Base-by-base conservation (phyloP, 2,113 vertebrate genomes). In the Hyperoodon ampullatus region DNA sequence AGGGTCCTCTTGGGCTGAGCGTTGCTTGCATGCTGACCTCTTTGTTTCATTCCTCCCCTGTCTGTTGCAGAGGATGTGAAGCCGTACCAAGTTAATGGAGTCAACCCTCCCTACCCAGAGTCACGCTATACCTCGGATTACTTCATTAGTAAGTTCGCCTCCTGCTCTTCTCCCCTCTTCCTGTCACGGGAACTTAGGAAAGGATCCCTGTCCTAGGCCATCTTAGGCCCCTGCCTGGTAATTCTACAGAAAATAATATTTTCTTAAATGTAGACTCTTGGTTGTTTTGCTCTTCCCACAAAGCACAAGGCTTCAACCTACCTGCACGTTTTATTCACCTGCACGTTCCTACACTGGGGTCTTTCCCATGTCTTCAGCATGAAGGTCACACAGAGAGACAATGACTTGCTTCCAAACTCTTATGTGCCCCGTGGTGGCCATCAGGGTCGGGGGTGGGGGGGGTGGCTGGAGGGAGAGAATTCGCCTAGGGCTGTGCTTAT, bases 81-180 rank as follows among this genome's bases (percentile, higher is more conserved):
- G 97, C 99, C 99, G 0, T 99, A 99, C 98, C 99, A 99, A 96
- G 98, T 99, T 77, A 99, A 99, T 33, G 99, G 99, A 98, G 98
- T 99, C 97, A 99, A 97, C 96, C 98, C 99, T 87, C 98, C 98
- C 28, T 99, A 99, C 97, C 99, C 99, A 95, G 99, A 99, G 98
- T 99, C 99, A 96, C 99, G 99, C 96, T 99, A 99, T 98, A 99
- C 99, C 98, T 99, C 99, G 98, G 99, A 99, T 98, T 99, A 99
- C 98, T 99, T 99, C 98, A 99, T 99, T 98, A 99, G 99, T 99
- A 99, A 99, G 99, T 99, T 98, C 80, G 23, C 14, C 93, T 50
- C 83, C 8, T 0, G 0, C 9, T 60, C 21, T 15, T 44, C 21
- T n/a, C 11, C 7, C 6, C 23, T 53, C 8, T 5, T 30, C 70